These are phyloP conservation scores for Gymnogyps californianus DNA, from an alignment of 2,113 vertebrate genomes.

Conservation along the genomic window DNA sequence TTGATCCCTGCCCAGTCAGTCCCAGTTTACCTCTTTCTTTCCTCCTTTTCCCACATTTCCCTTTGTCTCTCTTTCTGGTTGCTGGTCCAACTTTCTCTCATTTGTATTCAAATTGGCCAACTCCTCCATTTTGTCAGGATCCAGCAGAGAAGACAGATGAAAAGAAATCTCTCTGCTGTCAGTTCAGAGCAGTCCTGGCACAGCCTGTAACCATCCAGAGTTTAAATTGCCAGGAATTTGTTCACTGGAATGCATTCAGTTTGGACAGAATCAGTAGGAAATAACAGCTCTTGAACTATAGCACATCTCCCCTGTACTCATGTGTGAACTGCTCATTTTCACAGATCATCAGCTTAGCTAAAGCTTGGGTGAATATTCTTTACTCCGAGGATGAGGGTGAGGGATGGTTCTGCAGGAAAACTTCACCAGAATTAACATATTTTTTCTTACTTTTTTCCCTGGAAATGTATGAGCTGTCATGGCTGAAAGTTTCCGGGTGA, in stretches of 20 bases:
- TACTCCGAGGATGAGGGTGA: neutral
- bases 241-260: conserved; percentile 59
- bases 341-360: conserved; percentile 62
- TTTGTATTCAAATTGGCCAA: conserved; percentile 57
- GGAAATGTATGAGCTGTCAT: neutral
- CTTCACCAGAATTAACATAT: neutral
- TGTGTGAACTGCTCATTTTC: conserved; percentile 67
- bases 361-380: conserved; percentile 39
- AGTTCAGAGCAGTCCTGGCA: conserved; percentile 56
- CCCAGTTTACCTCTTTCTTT: neutral
- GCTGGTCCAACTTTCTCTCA: conserved; percentile 18
- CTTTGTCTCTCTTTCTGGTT: neutral
- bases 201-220: conserved; percentile 54
- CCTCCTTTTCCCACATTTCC: neutral
- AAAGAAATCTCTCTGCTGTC: conserved; percentile 61
- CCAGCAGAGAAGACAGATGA: conserved; percentile 55
- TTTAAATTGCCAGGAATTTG: conserved; percentile 61
- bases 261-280: conserved; percentile 63
- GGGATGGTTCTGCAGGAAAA: neutral
- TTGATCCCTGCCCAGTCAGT: neutral
- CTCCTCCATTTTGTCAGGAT: conserved; percentile 46
- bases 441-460: neutral
- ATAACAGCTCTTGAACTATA: conserved; percentile 64
- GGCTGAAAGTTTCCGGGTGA: neutral
- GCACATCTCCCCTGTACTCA: conserved; percentile 56